Conservation (phyloP, 35 echinoderm and acorn worm genomes). For the Antedon bifida region DNA sequence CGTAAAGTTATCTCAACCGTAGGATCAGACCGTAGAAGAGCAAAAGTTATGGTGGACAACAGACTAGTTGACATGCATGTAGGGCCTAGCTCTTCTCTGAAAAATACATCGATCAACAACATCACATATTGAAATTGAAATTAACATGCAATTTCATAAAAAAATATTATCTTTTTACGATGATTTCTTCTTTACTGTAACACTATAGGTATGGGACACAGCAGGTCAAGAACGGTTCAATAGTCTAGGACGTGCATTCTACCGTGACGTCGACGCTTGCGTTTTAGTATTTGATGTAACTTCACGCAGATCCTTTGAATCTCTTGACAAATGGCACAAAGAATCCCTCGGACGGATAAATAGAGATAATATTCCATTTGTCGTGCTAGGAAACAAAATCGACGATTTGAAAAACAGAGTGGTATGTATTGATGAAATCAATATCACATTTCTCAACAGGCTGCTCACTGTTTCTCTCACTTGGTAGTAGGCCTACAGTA, state of each 20-base stretch:
- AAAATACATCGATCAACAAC: no score
- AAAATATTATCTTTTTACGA: no score
- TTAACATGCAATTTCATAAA: no score
- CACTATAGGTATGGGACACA: constrained; percentile 96
- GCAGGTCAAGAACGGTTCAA: constrained; percentile 97
- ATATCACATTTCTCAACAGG: no score
- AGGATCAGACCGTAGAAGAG: no score
- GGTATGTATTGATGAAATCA: constrained; percentile 56
- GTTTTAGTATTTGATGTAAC: constrained; percentile 99
- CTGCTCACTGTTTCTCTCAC: no score
- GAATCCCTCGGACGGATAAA: constrained; percentile 86
- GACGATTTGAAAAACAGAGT: constrained; percentile 98
- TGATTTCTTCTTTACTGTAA: background rate
- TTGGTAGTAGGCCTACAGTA: no score
- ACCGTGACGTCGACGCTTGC: constrained; percentile 87
- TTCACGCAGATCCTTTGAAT: constrained; percentile 90
- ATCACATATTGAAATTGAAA: no score
- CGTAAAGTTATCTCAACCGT: constrained; percentile 96
- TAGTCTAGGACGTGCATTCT: constrained; percentile 94
- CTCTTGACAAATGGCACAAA: constrained; percentile 90
- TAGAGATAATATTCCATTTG: constrained; percentile 99
- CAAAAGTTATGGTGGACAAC: constrained; percentile 99
- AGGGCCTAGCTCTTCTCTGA: no score
- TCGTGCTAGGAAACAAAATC: constrained; percentile 98
- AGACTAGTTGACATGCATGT: constrained; percentile 91